Conservation (phyloP, 1,140 invertebrate species). For the Meloidogyne hapla region DNA sequence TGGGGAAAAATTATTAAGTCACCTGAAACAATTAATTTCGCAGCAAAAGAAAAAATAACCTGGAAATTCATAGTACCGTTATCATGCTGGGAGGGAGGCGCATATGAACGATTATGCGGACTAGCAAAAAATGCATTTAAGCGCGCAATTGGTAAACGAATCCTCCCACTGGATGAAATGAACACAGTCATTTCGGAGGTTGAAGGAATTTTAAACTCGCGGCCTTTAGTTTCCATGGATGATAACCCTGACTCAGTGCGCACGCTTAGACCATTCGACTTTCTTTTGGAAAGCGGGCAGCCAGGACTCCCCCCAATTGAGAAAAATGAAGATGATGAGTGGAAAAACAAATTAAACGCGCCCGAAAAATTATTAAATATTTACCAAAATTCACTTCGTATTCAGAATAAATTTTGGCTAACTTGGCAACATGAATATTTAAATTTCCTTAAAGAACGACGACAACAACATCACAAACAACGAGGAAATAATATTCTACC, state of each 20-base stretch:
- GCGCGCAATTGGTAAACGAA: background rate
- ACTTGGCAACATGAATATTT: background rate
- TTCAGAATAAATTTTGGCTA: slow-evolving; percentile 3
- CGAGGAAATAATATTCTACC: background rate
- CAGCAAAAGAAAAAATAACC: background rate
- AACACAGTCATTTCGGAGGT: slow-evolving; percentile 2
- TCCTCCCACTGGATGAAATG: background rate
- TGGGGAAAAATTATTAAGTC: background rate
- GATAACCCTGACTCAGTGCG: slow-evolving; percentile 11
- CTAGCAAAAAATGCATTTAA: slow-evolving; percentile 1
- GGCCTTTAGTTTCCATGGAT: slow-evolving; percentile 13
- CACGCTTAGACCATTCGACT: background rate
- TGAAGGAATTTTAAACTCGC: background rate
- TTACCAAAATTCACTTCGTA: slow-evolving; percentile 2
- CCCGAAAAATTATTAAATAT: slow-evolving; percentile 8
- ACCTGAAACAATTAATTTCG: background rate
- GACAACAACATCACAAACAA: background rate
- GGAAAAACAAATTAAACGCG: background rate
- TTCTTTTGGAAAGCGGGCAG: background rate
- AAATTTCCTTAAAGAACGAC: slow-evolving; percentile 10
- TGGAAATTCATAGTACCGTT: slow-evolving; percentile 9
- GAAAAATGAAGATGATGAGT: background rate
- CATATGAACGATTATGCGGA: slow-evolving; percentile 3
- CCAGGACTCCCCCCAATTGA: background rate
- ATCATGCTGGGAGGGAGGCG: slow-evolving; percentile 6